A percentile compares a stretch with the other conserved stretches of the same genome.
These are phyloP conservation scores for Ammodytes dubius DNA, from an alignment of 2,113 vertebrate species.

Conservation along the genomic window DNA sequence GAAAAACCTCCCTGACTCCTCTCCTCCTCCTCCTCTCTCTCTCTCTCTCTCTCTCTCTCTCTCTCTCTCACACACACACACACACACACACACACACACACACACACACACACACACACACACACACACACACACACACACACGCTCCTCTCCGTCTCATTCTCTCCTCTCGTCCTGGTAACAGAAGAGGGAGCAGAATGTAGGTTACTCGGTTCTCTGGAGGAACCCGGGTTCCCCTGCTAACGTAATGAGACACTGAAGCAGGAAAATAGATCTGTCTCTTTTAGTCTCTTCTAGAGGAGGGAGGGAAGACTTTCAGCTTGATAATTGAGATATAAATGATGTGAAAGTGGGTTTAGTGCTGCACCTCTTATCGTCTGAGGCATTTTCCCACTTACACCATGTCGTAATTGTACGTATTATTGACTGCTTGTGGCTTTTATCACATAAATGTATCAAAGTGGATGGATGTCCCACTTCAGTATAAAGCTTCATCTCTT, in stretches of 20 bases:
- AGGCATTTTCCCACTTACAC: not conserved
- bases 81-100: too few relatives aligned
- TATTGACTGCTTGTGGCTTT: conserved; percentile 47
- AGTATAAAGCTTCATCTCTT: not conserved
- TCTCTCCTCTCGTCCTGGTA: not conserved
- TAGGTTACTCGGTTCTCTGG: conserved; percentile 52
- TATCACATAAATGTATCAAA: not conserved
- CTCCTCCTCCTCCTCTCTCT: not conserved
- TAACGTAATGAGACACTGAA: not conserved
- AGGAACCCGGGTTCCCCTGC: conserved; percentile 40
- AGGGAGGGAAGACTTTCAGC: not conserved
- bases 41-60: not conserved
- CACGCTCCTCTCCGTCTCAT: not conserved
- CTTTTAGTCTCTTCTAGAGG: not conserved
- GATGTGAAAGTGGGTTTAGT: not conserved
- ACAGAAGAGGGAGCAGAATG: conserved; percentile 49
- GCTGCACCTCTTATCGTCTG: not conserved
- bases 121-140: too few relatives aligned
- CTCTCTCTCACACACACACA: too few relatives aligned
- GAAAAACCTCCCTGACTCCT: not conserved
- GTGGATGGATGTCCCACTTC: not conserved
- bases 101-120: too few relatives aligned
- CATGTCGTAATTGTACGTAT: not conserved
- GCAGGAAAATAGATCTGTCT: conserved; percentile 10
- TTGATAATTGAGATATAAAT: not conserved